Evolutionary conservation across 1,140 invertebrate genomes (phyloP).

Genomic region (Paralvinella palmiformis): DNA sequence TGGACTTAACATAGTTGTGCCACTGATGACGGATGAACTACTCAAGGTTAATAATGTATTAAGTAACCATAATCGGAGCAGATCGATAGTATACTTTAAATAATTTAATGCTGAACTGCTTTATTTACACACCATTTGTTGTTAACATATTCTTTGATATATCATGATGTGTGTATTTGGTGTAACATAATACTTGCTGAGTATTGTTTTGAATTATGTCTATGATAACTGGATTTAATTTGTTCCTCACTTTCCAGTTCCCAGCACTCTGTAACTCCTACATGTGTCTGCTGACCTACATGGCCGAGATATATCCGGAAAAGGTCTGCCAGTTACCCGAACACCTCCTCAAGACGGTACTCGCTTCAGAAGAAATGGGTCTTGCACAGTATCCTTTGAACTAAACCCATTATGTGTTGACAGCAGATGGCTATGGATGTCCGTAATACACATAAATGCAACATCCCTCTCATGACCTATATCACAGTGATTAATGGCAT

Average conservation of each 20-base stretch:
- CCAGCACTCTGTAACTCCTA: constrained; percentile 61
- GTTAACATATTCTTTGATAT: too few species aligned
- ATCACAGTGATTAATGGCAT: too few species aligned
- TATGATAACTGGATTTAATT: neutral
- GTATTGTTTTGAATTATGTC: neutral
- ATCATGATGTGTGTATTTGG: too few species aligned
- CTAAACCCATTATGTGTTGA: neutral
- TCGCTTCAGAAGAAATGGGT: constrained; percentile 64
- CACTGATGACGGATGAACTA: constrained; percentile 68
- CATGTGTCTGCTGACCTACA: constrained; percentile 60
- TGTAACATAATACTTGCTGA: too few species aligned
- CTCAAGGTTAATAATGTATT: constrained; percentile 34
- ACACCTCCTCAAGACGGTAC: constrained; percentile 57
- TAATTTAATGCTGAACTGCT: too few species aligned
- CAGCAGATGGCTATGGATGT: too few species aligned
- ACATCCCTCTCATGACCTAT: too few species aligned
- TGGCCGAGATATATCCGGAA: constrained; percentile 64
- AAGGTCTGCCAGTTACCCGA: constrained; percentile 56
- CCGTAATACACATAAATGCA: too few species aligned
- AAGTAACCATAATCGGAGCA: too few species aligned
- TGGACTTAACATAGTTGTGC: constrained; percentile 68
- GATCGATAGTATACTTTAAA: too few species aligned
- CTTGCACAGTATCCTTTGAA: constrained; percentile 54
- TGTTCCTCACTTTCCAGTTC: constrained; percentile 55
- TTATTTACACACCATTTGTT: too few species aligned